These are phyloP conservation scores for Aurelia aurita DNA, from an alignment of 30 jellyfish, hydroid and myxozoan species.

Conservation along the genomic window DNA sequence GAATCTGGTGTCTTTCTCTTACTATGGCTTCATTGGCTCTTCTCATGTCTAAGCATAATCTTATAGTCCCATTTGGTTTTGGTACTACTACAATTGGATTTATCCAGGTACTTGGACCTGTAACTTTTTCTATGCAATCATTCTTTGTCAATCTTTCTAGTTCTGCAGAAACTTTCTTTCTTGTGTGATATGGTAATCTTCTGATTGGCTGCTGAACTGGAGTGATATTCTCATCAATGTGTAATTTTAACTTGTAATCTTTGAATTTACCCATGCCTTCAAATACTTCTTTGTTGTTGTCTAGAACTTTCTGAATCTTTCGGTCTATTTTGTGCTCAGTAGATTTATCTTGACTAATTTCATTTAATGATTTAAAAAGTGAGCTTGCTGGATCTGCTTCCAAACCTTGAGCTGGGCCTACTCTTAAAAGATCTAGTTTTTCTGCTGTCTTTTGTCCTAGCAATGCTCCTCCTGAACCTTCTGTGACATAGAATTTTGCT, in stretches of 20 bases:
- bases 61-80: too few relatives aligned
- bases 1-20: constrained; percentile 40
- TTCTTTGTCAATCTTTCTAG: constrained; percentile 14
- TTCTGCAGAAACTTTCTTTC: constrained; percentile 38
- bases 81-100: constrained; percentile 22
- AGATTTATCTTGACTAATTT: too few relatives aligned
- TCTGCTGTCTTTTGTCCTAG: constrained; percentile 51
- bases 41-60: not conserved
- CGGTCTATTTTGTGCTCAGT: too few relatives aligned
- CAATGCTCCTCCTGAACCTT: constrained; percentile 24
- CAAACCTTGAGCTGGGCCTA: constrained; percentile 22
- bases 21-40: constrained; percentile 61
- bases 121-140: constrained; percentile 49
- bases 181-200: constrained; percentile 38
- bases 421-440: constrained; percentile 12
- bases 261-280: not conserved
- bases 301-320: too few relatives aligned
- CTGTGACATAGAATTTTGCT: constrained; percentile 38
- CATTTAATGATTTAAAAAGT: too few relatives aligned
- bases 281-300: too few relatives aligned
- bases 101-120: constrained; percentile 61
- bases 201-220: constrained; percentile 43
- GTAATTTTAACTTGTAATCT: constrained; percentile 1
- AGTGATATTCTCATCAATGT: constrained; percentile 22
- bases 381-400: too few relatives aligned